These are phyloP conservation scores for Halcyon smyrnensis DNA, from an alignment of 2,797 vertebrate species.

Conservation along the genomic window DNA sequence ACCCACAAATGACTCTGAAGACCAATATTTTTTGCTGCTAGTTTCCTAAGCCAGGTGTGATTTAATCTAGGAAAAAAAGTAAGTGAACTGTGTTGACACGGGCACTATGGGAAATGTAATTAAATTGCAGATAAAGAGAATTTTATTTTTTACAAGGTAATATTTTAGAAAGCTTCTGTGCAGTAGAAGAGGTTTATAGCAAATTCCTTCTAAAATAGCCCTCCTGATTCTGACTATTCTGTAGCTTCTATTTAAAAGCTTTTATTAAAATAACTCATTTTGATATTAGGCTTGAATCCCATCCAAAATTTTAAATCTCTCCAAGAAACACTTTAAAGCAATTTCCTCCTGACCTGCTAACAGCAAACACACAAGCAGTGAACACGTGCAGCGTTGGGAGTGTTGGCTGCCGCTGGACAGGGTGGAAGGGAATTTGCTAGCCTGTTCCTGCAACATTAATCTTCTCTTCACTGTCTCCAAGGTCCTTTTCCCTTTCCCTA, in stretches of 20 bases:
- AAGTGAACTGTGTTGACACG: conserved; percentile 44
- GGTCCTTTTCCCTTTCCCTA: not conserved
- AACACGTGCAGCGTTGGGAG: not conserved
- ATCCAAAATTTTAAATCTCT: conserved; percentile 66
- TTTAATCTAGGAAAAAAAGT: conserved; percentile 23
- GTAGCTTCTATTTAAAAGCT: conserved; percentile 67
- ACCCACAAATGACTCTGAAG: not conserved
- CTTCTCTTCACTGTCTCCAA: conserved; percentile 17
- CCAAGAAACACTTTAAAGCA: conserved; percentile 67
- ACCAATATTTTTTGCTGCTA: not conserved
- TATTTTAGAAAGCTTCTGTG: conserved; percentile 76
- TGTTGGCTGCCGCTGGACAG: not conserved
- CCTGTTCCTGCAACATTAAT: not conserved
- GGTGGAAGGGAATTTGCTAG: not conserved
- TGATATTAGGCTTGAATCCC: conserved; percentile 70
- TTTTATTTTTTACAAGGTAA: conserved; percentile 57
- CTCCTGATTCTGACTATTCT: conserved; percentile 20
- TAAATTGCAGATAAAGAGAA: conserved; percentile 76
- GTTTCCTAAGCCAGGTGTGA: not conserved
- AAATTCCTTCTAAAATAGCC: conserved; percentile 61
- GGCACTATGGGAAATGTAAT: conserved; percentile 61
- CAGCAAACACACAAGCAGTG: conserved; percentile 52
- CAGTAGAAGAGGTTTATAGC: conserved; percentile 56
- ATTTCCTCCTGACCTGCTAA: conserved; percentile 72
- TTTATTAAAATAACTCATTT: conserved; percentile 77